Conservation (phyloP, 2,888 invertebrate species). For the Cerastoderma edule region DNA sequence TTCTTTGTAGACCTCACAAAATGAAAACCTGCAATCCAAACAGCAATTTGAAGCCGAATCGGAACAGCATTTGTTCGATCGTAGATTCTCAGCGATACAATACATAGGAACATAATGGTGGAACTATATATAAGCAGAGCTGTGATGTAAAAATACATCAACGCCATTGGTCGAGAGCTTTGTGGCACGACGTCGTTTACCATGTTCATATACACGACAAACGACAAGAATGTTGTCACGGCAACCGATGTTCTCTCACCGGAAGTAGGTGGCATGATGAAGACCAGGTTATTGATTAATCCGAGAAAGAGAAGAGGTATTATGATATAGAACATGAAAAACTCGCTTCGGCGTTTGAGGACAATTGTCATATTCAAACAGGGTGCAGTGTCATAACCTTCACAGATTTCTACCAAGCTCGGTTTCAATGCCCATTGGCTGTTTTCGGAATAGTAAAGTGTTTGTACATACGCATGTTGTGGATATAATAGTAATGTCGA, state of each 20-base stretch:
- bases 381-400: too few species aligned
- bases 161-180: conserved; percentile 41
- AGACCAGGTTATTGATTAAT: conserved; percentile 39
- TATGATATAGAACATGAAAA: conserved; percentile 43
- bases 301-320: conserved; percentile 41
- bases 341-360: conserved; percentile 30
- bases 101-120: conserved; percentile 30
- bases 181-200: conserved; percentile 48
- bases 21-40: background rate
- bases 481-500: background rate
- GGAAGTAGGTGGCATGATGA: conserved; percentile 44
- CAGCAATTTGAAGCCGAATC: background rate
- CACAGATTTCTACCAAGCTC: background rate
- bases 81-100: conserved; percentile 41
- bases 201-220: conserved; percentile 48
- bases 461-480: background rate
- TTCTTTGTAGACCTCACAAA: background rate
- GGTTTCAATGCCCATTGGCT: conserved; percentile 30
- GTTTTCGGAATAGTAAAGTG: conserved; percentile 21
- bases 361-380: background rate
- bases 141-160: conserved; percentile 44
- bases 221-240: conserved; percentile 49
- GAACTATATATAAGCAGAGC: conserved; percentile 38
- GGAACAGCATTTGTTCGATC: conserved; percentile 30
- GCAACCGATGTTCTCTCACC: conserved; percentile 48